Evolutionary conservation across 30 jellyfish, hydroid and myxozoan genomes (phyloP).

Genomic region (Nemopilema nomurai): DNA sequence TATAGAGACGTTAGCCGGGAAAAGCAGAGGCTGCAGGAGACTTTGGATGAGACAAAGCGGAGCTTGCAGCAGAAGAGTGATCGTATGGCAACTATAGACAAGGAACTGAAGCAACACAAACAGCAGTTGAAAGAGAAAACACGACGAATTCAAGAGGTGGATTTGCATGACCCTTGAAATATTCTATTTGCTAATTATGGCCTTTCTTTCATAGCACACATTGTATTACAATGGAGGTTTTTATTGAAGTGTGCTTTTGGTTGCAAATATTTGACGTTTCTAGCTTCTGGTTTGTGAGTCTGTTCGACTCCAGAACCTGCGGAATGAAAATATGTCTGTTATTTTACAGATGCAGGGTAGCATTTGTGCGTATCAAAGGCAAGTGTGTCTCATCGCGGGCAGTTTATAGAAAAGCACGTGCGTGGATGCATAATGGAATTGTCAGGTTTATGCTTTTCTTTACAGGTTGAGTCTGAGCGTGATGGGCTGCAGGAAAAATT

Average conservation of each 20-base stretch:
- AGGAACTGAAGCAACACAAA: conserved; percentile 43
- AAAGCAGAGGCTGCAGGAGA: conserved; percentile 50
- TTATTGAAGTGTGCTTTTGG: too few species aligned
- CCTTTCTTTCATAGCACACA: background rate
- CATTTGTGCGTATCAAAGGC: background rate
- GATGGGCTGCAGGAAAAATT: conserved; percentile 46
- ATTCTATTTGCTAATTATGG: background rate
- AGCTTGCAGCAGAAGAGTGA: conserved; percentile 39
- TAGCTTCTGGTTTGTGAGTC: too few species aligned
- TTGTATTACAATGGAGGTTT: background rate
- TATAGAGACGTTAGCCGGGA: conserved; percentile 63
- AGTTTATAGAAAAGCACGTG: background rate
- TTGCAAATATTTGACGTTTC: background rate
- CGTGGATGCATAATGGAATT: background rate
- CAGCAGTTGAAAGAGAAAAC: conserved; percentile 52
- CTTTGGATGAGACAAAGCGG: conserved; percentile 44
- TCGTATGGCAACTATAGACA: conserved; percentile 20
- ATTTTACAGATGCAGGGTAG: background rate
- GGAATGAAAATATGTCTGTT: too few species aligned
- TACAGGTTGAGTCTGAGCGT: conserved; percentile 45
- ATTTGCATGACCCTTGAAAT: background rate
- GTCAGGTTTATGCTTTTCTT: background rate
- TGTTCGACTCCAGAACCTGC: too few species aligned
- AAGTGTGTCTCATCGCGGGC: background rate
- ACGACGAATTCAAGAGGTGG: conserved; percentile 55